Percentiles rank a stretch among this genome's conserved stretches.
phyloP scores from a whole-genome alignment of 1,140 invertebrate species.

The Vollenhovia emeryi region DNA sequence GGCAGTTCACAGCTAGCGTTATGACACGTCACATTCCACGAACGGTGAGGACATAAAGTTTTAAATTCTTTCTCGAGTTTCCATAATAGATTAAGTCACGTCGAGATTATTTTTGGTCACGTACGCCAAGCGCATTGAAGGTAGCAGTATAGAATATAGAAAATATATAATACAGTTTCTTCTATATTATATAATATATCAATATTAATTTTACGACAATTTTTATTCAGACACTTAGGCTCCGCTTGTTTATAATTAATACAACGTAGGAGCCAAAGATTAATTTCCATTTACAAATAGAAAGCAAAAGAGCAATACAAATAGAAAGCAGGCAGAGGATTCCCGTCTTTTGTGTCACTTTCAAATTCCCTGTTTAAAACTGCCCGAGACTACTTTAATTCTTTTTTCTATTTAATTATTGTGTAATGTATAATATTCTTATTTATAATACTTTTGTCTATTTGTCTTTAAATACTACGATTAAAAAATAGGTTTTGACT shows the following conservation, averaged over 20 bases:
- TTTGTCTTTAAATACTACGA: neutral
- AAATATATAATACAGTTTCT: neutral
- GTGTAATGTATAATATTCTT: no score
- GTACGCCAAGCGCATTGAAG: neutral
- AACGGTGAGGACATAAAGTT: neutral
- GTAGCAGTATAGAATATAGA: neutral
- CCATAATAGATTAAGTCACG: neutral
- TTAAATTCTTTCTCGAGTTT: neutral
- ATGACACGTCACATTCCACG: neutral
- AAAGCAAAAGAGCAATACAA: conserved; percentile 11
- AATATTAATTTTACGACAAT: neutral
- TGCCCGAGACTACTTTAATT: neutral
- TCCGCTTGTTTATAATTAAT: neutral
- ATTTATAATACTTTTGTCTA: neutral
- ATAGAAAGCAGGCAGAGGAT: conserved; percentile 35
- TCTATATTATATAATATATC: neutral
- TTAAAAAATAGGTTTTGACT: neutral
- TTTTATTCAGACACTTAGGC: neutral
- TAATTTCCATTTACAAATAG: conserved; percentile 21
- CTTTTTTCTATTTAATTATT: conserved; percentile 17
- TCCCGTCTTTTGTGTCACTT: conserved; percentile 2
- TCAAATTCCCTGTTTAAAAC: neutral
- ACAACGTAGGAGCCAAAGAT: neutral
- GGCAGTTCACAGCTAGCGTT: neutral
- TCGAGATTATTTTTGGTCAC: neutral